Evolutionary conservation across 2,888 invertebrate genomes (phyloP), one percentile per base, ranked within the genome.

Genomic region (Aspidiotus destructor): DNA sequence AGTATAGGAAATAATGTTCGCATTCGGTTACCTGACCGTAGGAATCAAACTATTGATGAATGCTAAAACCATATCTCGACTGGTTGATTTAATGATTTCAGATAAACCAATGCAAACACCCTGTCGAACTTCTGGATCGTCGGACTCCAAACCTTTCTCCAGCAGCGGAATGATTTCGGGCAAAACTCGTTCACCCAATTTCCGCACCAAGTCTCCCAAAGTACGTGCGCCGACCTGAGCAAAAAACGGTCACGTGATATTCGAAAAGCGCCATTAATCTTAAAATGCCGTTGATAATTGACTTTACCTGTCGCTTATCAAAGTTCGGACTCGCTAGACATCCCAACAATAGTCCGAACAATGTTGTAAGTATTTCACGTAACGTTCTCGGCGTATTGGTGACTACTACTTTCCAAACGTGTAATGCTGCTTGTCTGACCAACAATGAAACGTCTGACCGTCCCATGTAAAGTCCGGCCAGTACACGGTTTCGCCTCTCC

Each of bases 361-460:
- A 80, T 0, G 95, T 94, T 8, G 95, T 93, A 72, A 99, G 81
- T 75, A 99, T 97, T 83, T 98, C 98, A 71, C 94, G 84, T 58
- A 99, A 81, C 0, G 98, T 98, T 77, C 94, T 85, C 0, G 98
- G 98, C 0, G 98, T 99, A 77, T 99, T 98, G 1, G 96, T 92
- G 1, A 99, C 98, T 1, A 99, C 95, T 73, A 98, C 92, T 82
- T 99, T 99, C 99, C 99, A 99, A 0, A 99, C 98, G 78, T 99
- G 99, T 69, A 97, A 83, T 9, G 99, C 96, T 0, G 97, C 92
- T 80, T 98, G 98, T 0, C 98, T 84, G 40, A 98, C 98, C 88
- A 95, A 91, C 63, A 97, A 81, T 3, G 97, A 94, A 0, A 96
- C 95, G 76, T 99, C 98, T 64, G 95, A 95, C 69, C 98, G 82